These are phyloP conservation scores for Aramus guarauna DNA, from an alignment of 2,113 vertebrate species.

Conservation along the genomic window DNA sequence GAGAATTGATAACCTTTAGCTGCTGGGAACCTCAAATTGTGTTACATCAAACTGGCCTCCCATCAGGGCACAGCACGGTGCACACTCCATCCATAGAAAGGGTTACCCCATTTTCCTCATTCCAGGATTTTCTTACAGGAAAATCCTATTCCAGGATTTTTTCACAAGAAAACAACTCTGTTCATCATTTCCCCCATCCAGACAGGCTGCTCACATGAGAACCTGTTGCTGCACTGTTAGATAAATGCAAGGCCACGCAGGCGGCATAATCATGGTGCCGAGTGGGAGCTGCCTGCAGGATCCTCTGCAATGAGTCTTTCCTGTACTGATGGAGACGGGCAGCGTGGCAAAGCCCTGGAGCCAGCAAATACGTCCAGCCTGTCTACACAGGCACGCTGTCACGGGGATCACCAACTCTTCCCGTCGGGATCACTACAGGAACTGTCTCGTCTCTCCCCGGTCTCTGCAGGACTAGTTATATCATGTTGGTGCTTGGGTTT, in stretches of 20 bases:
- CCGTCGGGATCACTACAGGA: fast-evolving
- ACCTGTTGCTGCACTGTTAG: background rate
- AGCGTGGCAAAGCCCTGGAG: background rate
- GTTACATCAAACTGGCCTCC: background rate
- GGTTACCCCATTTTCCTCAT: background rate
- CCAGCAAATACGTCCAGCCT: background rate
- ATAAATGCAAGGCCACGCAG: background rate
- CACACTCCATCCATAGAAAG: fast-evolving
- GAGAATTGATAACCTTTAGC: background rate
- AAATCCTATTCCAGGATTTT: background rate
- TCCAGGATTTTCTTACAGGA: no score
- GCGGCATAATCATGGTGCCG: fast-evolving
- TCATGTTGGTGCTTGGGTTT: background rate
- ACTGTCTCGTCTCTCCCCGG: background rate
- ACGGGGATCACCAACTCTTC: background rate
- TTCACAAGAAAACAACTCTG: background rate
- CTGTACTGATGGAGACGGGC: background rate
- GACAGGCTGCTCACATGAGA: background rate
- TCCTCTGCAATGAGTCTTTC: background rate
- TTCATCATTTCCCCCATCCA: background rate
- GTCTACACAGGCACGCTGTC: background rate
- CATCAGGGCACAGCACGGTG: background rate
- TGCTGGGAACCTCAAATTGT: background rate
- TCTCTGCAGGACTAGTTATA: background rate
- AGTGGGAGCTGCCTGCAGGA: background rate